phyloP scores from a whole-genome alignment of 2,113 vertebrate genomes.

The Anolis sagrei region DNA sequence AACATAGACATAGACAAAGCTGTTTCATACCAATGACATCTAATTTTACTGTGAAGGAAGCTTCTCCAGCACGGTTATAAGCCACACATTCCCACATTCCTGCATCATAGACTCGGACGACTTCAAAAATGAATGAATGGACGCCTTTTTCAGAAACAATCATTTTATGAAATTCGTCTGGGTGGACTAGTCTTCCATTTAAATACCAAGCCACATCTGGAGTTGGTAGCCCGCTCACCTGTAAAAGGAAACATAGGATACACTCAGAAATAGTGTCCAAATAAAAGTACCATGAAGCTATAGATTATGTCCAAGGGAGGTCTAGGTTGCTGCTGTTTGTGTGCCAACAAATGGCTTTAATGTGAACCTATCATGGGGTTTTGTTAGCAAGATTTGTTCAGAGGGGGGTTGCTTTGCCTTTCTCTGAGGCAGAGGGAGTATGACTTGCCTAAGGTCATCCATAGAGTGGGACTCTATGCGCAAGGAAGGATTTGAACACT shows the following conservation, averaged over 20 bases:
- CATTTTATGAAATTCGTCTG: constrained; percentile 96
- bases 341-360: too few species aligned
- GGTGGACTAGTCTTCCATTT: constrained; percentile 90
- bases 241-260: constrained; percentile 42
- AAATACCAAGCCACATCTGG: constrained; percentile 94
- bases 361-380: too few species aligned
- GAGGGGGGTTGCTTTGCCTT: too few species aligned
- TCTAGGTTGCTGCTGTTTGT: too few species aligned
- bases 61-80: constrained; percentile 90
- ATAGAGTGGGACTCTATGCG: too few species aligned
- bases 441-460: too few species aligned
- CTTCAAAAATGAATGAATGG: constrained; percentile 95
- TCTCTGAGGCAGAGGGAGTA: too few species aligned
- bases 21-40: constrained; percentile 86
- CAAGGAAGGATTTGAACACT: too few species aligned
- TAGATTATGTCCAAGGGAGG: not conserved
- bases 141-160: constrained; percentile 94
- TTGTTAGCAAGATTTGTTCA: too few species aligned
- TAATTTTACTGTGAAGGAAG: constrained; percentile 85
- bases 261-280: constrained; percentile 1
- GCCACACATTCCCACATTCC: constrained; percentile 91
- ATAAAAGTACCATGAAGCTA: not conserved
- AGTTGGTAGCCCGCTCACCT: constrained; percentile 91
- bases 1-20: not conserved
- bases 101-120: constrained; percentile 88